These are phyloP conservation scores for Onychostruthus taczanowskii DNA, from an alignment of 2,113 vertebrate genomes.

Conservation along the genomic window DNA sequence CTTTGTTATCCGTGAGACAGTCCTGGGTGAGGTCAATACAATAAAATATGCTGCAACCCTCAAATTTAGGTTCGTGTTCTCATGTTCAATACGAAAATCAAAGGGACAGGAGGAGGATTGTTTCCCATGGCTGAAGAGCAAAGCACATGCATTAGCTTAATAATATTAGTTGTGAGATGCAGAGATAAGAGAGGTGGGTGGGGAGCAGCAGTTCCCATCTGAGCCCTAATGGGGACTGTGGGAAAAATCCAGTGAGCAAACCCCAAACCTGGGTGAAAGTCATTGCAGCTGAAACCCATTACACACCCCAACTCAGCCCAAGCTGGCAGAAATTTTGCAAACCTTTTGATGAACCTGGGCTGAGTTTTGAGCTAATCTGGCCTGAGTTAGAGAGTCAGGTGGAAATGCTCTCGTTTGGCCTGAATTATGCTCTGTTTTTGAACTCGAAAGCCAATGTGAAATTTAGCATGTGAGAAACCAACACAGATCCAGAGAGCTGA, in stretches of 20 bases:
- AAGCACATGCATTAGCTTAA: constrained; percentile 32
- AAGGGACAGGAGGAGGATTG: not conserved
- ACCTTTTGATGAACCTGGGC: constrained; percentile 9
- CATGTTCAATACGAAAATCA: not conserved
- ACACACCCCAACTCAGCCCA: not conserved
- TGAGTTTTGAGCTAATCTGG: not conserved
- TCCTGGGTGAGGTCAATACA: not conserved
- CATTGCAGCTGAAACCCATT: not conserved
- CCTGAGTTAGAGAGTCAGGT: constrained; percentile 9
- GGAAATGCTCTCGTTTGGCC: constrained; percentile 8
- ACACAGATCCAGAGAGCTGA: not conserved
- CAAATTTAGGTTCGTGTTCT: not conserved
- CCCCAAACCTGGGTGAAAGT: not conserved
- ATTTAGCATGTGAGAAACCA: constrained; percentile 31
- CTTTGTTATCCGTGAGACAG: constrained; percentile 19
- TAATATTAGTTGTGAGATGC: constrained; percentile 41
- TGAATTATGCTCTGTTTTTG: not conserved
- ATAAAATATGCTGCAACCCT: not conserved
- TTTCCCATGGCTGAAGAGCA: constrained; percentile 56
- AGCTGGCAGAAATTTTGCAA: not conserved
- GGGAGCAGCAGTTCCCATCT: constrained; percentile 45
- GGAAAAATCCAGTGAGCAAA: constrained; percentile 43
- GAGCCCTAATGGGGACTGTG: constrained; percentile 24
- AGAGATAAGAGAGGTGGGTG: constrained; percentile 40
- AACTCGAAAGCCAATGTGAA: not conserved